Conservation (phyloP, 2,797 vertebrate genomes). For the Varecia variegata region DNA sequence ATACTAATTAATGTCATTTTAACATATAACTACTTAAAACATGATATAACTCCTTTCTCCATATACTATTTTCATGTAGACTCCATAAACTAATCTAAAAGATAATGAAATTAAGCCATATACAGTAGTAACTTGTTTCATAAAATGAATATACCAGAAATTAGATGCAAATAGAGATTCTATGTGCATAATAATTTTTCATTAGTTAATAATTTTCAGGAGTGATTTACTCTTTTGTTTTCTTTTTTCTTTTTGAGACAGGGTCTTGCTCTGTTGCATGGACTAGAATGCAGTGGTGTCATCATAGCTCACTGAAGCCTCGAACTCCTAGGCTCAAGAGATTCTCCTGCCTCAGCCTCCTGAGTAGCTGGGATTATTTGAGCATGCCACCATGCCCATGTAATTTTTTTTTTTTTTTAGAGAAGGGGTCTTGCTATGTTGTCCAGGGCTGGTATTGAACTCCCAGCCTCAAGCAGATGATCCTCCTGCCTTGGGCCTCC, state of each 20-base stretch:
- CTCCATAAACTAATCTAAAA: not conserved
- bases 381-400: not conserved
- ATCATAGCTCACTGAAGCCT: not conserved
- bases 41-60: not conserved
- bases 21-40: not conserved
- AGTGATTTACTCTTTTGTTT: not conserved
- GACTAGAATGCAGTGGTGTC: not conserved
- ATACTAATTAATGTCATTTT: not conserved
- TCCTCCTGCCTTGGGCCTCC: not conserved
- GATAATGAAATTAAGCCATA: conserved; percentile 24
- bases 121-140: not conserved
- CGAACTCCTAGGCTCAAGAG: not conserved
- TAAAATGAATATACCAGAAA: conserved; percentile 33
- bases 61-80: conserved; percentile 5
- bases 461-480: not conserved
- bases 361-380: not conserved
- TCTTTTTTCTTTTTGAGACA: not conserved
- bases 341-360: not conserved
- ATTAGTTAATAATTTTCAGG: conserved; percentile 48
- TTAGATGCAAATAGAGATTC: conserved; percentile 18
- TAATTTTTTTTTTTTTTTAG: not conserved
- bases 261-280: not conserved
- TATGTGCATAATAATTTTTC: conserved; percentile 5
- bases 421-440: not conserved
- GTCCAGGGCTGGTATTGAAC: not conserved